These are phyloP conservation scores for Iphiclides podalirius DNA, from an alignment of 2,888 invertebrate species.

Conservation along the genomic window DNA sequence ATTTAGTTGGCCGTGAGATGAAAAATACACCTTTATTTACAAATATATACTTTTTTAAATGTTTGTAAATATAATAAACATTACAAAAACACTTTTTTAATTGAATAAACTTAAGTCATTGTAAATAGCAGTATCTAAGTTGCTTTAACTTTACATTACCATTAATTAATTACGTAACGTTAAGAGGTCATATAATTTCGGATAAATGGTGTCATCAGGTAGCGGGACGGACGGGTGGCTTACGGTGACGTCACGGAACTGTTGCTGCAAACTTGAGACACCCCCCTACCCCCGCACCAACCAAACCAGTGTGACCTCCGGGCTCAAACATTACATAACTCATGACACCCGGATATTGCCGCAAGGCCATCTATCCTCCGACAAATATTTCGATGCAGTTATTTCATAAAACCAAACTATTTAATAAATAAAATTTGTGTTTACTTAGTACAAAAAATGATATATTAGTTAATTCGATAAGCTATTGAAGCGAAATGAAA, in stretches of 20 bases:
- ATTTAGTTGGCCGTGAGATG: too few species aligned
- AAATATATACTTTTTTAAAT: too few species aligned
- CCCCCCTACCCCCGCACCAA: conserved; percentile 27
- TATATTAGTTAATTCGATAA: too few species aligned
- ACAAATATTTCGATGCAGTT: conserved; percentile 42
- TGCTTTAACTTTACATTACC: not conserved
- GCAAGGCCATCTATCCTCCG: conserved; percentile 56
- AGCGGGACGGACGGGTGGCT: conserved; percentile 1
- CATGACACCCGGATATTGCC: conserved; percentile 63
- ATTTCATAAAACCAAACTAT: conserved; percentile 22
- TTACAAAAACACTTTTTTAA: too few species aligned
- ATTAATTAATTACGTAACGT: not conserved
- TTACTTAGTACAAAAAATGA: too few species aligned
- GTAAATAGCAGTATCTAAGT: too few species aligned
- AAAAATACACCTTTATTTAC: too few species aligned
- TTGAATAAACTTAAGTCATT: too few species aligned
- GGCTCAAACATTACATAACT: conserved; percentile 58
- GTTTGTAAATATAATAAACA: too few species aligned
- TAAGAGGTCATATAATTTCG: conserved; percentile 1
- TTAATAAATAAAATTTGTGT: conserved; percentile 2
- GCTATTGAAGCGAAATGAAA: too few species aligned
- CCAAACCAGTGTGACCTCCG: conserved; percentile 35
- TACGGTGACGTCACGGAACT: conserved; percentile 14
- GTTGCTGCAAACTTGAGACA: conserved; percentile 6
- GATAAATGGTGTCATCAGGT: conserved; percentile 3